Conservation (phyloP, 1,140 invertebrate genomes). For the Drosophila simulans region DNA sequence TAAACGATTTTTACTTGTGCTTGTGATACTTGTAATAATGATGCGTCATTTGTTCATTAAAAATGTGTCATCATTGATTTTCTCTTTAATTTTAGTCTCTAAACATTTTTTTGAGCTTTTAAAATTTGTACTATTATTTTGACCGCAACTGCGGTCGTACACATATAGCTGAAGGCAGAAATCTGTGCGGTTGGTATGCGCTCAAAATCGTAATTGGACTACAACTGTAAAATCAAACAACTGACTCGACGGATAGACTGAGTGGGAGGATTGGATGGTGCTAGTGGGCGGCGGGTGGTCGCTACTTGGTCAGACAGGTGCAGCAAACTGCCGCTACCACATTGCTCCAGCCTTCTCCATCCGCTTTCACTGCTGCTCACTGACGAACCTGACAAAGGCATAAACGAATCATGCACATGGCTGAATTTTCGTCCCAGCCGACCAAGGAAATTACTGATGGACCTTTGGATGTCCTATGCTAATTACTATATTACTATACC, state of each 20-base stretch:
- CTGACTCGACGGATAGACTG: slow-evolving; percentile 58
- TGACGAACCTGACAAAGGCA: slow-evolving; percentile 82
- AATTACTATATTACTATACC: no score
- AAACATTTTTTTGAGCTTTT: background rate
- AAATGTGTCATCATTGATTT: no score
- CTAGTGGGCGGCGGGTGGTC: slow-evolving; percentile 6
- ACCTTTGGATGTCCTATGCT: slow-evolving; percentile 13
- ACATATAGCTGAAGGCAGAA: slow-evolving; percentile 62
- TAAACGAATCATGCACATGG: slow-evolving; percentile 84
- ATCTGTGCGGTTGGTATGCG: slow-evolving; percentile 81
- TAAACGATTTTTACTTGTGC: no score
- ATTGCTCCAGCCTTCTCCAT: slow-evolving; percentile 21
- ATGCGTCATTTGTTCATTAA: no score
- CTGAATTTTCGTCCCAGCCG: slow-evolving; percentile 58
- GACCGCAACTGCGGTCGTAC: background rate
- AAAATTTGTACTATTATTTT: background rate
- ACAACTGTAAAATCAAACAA: slow-evolving; percentile 82
- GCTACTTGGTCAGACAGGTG: slow-evolving; percentile 40
- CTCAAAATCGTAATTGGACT: slow-evolving; percentile 82
- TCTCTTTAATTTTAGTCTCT: no score
- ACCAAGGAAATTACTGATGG: slow-evolving; percentile 24
- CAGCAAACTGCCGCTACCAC: slow-evolving; percentile 7
- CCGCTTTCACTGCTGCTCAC: slow-evolving; percentile 37
- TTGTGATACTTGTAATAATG: no score
- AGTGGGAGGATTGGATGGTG: slow-evolving; percentile 4